A percentile compares a stretch with the other conserved stretches of the same genome.
These are phyloP conservation scores for Noturus placidus DNA, from an alignment of 2,113 vertebrate species.

Conservation along the genomic window DNA sequence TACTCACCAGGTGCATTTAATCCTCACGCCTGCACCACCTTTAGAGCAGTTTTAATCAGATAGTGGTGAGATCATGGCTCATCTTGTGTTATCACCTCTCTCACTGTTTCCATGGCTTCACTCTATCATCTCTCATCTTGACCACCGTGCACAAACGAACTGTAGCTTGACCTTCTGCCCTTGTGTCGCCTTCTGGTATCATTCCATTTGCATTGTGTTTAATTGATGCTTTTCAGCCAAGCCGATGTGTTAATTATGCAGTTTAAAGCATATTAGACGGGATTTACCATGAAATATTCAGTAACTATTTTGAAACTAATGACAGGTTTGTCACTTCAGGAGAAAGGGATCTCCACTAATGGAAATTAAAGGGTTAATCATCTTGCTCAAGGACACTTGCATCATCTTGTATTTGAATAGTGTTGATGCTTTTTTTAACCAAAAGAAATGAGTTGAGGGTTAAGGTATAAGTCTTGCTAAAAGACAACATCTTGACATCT, in stretches of 20 bases:
- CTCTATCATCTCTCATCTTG: slow-evolving; percentile 6
- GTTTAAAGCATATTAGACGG: not conserved
- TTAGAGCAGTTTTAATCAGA: slow-evolving; percentile 56
- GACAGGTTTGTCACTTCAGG: not conserved
- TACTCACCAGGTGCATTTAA: slow-evolving; percentile 51
- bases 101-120: not conserved
- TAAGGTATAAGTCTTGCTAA: not conserved
- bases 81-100: slow-evolving; percentile 53
- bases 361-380: not conserved
- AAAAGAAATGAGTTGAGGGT: not conserved
- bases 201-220: not conserved
- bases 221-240: not conserved
- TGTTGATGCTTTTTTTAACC: not conserved
- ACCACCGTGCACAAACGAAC: not conserved
- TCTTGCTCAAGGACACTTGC: not conserved
- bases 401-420: not conserved
- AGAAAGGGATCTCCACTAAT: not conserved
- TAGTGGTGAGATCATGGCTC: slow-evolving; percentile 56
- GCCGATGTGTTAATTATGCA: not conserved
- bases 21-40: slow-evolving; percentile 39
- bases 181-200: not conserved
- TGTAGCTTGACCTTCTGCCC: not conserved
- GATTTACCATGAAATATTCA: not conserved
- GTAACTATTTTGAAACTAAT: not conserved
- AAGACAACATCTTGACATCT: not conserved